phyloP scores from a whole-genome alignment of 2,113 vertebrate genomes.

The Pelusios castaneus region DNA sequence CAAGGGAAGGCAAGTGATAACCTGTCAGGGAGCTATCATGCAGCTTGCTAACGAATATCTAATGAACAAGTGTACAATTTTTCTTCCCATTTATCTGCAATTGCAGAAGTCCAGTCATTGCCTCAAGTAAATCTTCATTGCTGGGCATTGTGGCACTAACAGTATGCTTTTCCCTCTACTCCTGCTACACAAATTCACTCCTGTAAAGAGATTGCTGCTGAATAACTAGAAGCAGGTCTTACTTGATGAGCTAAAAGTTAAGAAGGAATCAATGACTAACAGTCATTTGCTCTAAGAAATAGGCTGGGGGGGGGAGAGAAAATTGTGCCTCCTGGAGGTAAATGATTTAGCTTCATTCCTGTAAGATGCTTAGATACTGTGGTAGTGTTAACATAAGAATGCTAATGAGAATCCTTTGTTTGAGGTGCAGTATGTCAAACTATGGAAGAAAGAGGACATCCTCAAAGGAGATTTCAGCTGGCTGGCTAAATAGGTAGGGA shows the following conservation, averaged over 20 bases:
- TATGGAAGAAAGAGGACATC: not conserved
- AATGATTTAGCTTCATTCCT: not conserved
- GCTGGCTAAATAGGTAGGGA: not conserved
- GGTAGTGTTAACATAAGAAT: not conserved
- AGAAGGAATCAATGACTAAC: not conserved
- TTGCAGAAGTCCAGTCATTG: conserved; percentile 4
- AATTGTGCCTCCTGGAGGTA: not conserved
- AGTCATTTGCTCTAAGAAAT: not conserved
- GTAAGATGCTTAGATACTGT: not conserved
- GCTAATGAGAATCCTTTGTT: not conserved
- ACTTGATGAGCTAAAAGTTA: not conserved
- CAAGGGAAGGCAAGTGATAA: not conserved
- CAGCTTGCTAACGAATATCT: not conserved
- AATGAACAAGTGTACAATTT: not conserved
- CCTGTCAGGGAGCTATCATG: not conserved
- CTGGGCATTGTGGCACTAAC: not conserved
- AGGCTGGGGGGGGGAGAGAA: not conserved
- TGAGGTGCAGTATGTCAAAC: conserved; percentile 15
- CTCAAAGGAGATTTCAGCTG: not conserved
- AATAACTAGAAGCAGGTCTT: conserved; percentile 1
- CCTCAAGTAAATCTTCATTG: conserved; percentile 13
- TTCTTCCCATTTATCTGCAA: conserved; percentile 4
- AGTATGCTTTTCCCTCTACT: not conserved
- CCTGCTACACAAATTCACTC: not conserved
- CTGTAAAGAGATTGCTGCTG: not conserved